Base-by-base conservation (phyloP, 2,888 invertebrate species). In the Hybos culiciformis region DNA sequence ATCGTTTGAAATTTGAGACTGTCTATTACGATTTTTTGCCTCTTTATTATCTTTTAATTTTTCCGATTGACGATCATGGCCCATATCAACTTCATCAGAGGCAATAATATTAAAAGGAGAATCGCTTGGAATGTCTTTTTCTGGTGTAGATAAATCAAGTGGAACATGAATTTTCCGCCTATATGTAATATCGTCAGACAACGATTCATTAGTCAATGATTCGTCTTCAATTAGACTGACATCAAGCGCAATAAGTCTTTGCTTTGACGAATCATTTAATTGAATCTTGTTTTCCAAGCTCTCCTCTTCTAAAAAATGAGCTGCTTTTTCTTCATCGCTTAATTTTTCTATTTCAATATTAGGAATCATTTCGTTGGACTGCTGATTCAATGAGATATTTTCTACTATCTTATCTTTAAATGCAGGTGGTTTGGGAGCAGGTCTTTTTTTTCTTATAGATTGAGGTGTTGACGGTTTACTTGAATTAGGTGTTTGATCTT, bases 41-140 rank as follows among this genome's bases (percentile, higher is more conserved):
- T 77, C 74, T 53, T 76, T 77, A 44, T 66, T 70, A 39, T 65
- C 68, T 53, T 77, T 77, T 46, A 72, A 67, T 47, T 70, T 70
- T 46, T 73, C 73, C 58, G 71, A 68, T 37, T 68, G 67, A 0
- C 61, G 58, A 44, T 60, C 58, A 37, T 56, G 54, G 5, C 50
- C 47, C 17, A 52, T 48, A 11, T 48, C 33, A 12, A 50, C 50
- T 9, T 49, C 43, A n/a, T n/a, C n/a, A n/a, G n/a, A n/a, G n/a
- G n/a, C n/a, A n/a, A n/a, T n/a, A n/a, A n/a, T n/a, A n/a, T n/a
- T n/a, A n/a, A n/a, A n/a, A 49, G 50, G 34, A 48, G 41, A 17
- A 50, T 52, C 14, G 52, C 37, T 4, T 17, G 19, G 17, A n/a
- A 29, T 12, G 6, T 53, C 51, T 38, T 54, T 56, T 5, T 54